Base-by-base conservation (phyloP, 2,888 invertebrate species). In the Rapana venosa region DNA sequence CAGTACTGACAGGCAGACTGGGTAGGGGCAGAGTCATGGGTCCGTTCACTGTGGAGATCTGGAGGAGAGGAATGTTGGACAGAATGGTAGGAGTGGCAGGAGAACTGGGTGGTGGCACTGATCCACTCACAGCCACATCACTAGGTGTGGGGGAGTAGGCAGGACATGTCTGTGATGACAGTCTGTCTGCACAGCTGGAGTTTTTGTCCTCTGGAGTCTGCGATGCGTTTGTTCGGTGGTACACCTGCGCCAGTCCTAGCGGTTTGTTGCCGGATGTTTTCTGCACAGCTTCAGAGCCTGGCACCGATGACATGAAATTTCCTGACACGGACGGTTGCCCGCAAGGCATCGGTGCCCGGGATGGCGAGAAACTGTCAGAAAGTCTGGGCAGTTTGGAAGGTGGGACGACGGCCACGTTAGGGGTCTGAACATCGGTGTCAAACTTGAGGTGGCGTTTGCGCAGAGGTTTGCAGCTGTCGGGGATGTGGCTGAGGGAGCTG, bases 391-490 rank as follows among this genome's bases (percentile, higher is more conserved):
- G 15, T 35, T 87, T 87, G 22, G 47, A 26, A 4, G 87, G 47
- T 30, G 70, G 36, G 1, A 26, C 30, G 5, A 26, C 47, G 22
- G 47, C 36, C 47, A 47, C 32, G 13, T 13, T 83, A 36, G 74
- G 5, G 20, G 20, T 26, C 17, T 47, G 15, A 35, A 22, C 74
- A 47, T 87, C 47, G 6, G 20, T 22, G 22, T 70, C n/a, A 35
- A 87, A 35, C n/a, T 66, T 36, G 47, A 87, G 74, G 32, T 74
- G 70, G 30, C 89, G 89, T 56, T 89, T 89, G 17, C 89, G 85
- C 32, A 89, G 74, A 22, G 89, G 89, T 30, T 89, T 89, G 89
- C 89, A 89, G 85, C 56, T 85, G 74, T 89, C 89, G 15, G 89
- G 89, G 30, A 89, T 89, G 30, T 47, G 35, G 83, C 89, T 89